Evolutionary conservation across 2,113 vertebrate species (phyloP).

Genomic region (Grammomys dolichurus): DNA sequence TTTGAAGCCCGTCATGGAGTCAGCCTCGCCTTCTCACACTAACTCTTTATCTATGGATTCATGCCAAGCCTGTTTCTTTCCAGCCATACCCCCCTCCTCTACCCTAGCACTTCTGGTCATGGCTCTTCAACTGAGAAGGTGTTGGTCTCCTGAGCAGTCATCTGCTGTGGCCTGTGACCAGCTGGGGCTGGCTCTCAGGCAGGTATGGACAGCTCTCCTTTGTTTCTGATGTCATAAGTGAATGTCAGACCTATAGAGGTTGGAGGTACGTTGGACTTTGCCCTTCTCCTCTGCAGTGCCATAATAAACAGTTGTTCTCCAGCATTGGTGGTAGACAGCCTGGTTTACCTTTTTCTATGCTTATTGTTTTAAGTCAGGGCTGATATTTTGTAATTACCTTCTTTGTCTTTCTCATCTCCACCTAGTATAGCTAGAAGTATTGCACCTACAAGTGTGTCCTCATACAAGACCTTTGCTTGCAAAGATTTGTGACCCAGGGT

Average conservation of each 20-base stretch:
- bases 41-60: background rate
- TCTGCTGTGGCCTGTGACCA: background rate
- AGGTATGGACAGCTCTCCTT: too few species aligned
- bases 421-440: background rate
- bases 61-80: background rate
- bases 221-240: background rate
- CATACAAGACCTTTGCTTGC: background rate
- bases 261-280: background rate
- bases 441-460: background rate
- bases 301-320: background rate
- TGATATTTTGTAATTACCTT: background rate
- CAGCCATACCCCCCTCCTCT: background rate
- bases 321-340: background rate
- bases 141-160: background rate
- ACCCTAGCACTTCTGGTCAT: background rate
- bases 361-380: background rate
- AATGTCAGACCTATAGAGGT: background rate
- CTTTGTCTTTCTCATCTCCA: background rate
- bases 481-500: background rate
- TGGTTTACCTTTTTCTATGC: background rate
- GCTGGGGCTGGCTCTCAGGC: background rate
- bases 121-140: background rate
- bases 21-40: too few species aligned
- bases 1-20: too few species aligned
- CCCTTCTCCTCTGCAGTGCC: background rate